Evolutionary conservation across 2,888 invertebrate genomes (phyloP), one percentile per base, ranked within the genome.

Genomic region (Watsonalla cultraria): DNA sequence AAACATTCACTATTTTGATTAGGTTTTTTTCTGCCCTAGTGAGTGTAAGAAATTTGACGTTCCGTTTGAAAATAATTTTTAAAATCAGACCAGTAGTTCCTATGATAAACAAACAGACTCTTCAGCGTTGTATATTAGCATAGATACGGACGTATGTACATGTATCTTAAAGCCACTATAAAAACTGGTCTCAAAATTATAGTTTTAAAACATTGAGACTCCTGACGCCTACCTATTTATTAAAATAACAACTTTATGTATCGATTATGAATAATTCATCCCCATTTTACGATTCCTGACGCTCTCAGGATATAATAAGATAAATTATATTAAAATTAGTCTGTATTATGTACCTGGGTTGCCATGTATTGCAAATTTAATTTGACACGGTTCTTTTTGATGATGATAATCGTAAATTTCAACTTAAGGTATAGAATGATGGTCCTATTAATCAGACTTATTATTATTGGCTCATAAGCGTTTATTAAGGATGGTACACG

Each of bases 121-220:
- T 37, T 37, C 37, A 24, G 37, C 5, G 5, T 37, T 37, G 37
- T 37, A 7, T 37, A 37, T 8, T 7, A 6, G 5, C 35, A 37
- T 37, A 7, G 68, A 63, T 64, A 61, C 63, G 65, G 61, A 59
- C 70, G 67, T 66, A 67, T 66, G 61, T 63, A 60, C 68, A 70
- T 69, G 76, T 74, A 66, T 79, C 79, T 80, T 82, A 78, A 82
- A 76, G 70, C 66, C 69, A n/a, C 5, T 34, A 48, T 13, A 34
- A 34, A 74, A 84, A 86, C 82, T 68, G 78, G 83, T 86, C 54
- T 78, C 80, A 82, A 83, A 83, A 84, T 74, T 80, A 82, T 81
- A 78, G 84, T 86, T 86, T 86, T 83, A 84, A 84, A 85, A 83
- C 82, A 84, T 79, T 37, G 75, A 74, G 76, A 76, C 78, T 64